Conservation (phyloP, 2,113 vertebrate genomes). For the Pimephales promelas region DNA sequence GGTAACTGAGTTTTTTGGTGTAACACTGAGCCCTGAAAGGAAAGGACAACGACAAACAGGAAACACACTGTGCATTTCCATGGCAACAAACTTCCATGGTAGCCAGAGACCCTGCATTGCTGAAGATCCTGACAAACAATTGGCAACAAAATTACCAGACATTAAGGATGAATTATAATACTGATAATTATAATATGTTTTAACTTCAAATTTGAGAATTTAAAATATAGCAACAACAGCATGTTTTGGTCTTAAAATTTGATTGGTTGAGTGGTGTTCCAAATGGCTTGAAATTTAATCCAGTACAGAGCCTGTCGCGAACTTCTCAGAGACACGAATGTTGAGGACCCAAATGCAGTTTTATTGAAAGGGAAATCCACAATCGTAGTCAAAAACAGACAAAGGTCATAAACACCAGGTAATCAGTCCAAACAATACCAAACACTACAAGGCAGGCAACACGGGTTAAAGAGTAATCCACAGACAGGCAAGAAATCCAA, state of each 20-base stretch:
- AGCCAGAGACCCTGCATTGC: constrained; percentile 7
- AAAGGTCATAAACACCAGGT: no score
- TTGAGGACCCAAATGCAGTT: no score
- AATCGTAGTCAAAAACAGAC: no score
- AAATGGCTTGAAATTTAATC: not conserved
- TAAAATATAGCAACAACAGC: not conserved
- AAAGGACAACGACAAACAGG: constrained; percentile 16
- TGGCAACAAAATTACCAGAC: not conserved
- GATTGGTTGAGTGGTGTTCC: not conserved
- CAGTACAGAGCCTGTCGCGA: no score
- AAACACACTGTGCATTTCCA: constrained; percentile 17
- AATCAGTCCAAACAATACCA: no score
- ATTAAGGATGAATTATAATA: not conserved
- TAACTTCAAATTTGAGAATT: not conserved
- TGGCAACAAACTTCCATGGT: not conserved
- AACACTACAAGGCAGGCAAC: no score
- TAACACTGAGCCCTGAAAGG: constrained; percentile 46
- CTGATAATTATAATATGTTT: not conserved
- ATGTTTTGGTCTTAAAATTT: not conserved
- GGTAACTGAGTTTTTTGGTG: constrained; percentile 51
- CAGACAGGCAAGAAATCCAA: no score
- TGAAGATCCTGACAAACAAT: not conserved
- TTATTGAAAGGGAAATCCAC: no score
- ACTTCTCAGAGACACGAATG: no score
- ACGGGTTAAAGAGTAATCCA: no score